phyloP scores from a whole-genome alignment of 2,888 invertebrate species.

The Drosophila lutescens region DNA sequence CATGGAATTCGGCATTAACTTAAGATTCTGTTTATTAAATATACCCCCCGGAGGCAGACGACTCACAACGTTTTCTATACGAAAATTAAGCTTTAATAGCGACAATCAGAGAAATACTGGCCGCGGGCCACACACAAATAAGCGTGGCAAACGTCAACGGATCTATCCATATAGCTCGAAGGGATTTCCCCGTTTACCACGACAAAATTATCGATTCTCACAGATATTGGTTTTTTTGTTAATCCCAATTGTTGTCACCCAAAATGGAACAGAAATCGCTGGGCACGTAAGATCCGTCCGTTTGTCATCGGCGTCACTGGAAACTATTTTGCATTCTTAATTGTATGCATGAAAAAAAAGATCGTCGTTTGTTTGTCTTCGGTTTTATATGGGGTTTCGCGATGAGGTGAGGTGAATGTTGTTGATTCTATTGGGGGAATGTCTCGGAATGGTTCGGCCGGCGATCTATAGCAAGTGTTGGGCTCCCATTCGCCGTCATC shows the following conservation, averaged over 20 bases:
- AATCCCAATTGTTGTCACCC: slow-evolving; percentile 47
- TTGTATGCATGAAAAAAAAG: slow-evolving; percentile 61
- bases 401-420: slow-evolving; percentile 64
- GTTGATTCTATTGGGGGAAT: slow-evolving; percentile 47
- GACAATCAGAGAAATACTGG: slow-evolving; percentile 34
- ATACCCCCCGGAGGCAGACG: slow-evolving; percentile 23
- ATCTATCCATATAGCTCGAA: slow-evolving; percentile 24
- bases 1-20: slow-evolving; percentile 30
- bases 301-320: slow-evolving; percentile 33
- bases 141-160: slow-evolving; percentile 51
- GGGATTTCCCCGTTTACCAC: slow-evolving; percentile 45
- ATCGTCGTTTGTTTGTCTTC: slow-evolving; percentile 25
- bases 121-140: slow-evolving; percentile 24
- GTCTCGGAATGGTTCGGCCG: slow-evolving; percentile 19
- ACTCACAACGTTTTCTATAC: slow-evolving; percentile 34
- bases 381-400: slow-evolving; percentile 12
- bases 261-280: slow-evolving; percentile 34
- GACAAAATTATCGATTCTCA: slow-evolving; percentile 20
- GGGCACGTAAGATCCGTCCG: slow-evolving; percentile 32
- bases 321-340: slow-evolving; percentile 72
- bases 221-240: slow-evolving; percentile 13
- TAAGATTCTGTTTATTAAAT: slow-evolving; percentile 8
- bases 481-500: slow-evolving; percentile 29
- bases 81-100: slow-evolving; percentile 50
- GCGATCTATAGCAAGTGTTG: slow-evolving; percentile 53